These are phyloP conservation scores for Cyclina sinensis DNA, from an alignment of 1,140 invertebrate genomes.

Conservation along the genomic window DNA sequence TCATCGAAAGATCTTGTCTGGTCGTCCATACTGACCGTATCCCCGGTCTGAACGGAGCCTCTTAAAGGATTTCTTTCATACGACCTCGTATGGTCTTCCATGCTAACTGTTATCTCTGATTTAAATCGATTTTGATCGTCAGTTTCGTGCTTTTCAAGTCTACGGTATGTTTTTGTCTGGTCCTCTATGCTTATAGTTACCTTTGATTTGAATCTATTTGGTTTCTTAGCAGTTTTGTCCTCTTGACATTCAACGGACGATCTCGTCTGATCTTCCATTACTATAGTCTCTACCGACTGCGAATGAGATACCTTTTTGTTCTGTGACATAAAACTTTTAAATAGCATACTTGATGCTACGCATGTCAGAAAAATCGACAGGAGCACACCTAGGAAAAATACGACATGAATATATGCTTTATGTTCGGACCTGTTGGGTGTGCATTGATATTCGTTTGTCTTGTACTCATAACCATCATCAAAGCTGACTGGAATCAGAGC, in stretches of 20 bases:
- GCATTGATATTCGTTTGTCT: background rate
- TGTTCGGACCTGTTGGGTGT: background rate
- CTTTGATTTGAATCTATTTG: background rate
- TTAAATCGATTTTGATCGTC: background rate
- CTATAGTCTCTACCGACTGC: background rate
- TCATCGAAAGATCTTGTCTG: background rate
- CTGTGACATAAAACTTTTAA: background rate
- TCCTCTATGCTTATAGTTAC: constrained; percentile 9
- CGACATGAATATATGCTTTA: background rate
- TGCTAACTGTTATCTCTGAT: background rate
- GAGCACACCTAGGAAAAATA: background rate
- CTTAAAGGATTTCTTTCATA: background rate
- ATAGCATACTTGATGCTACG: background rate
- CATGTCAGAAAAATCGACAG: background rate
- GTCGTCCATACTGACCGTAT: background rate
- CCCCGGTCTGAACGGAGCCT: background rate
- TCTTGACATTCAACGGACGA: background rate
- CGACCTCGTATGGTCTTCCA: background rate
- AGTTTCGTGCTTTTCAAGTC: background rate
- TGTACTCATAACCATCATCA: background rate
- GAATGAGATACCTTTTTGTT: background rate
- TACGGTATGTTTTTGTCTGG: background rate
- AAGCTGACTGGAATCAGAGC: background rate
- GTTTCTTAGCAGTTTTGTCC: background rate
- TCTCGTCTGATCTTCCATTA: background rate